A percentile compares a stretch with the other conserved stretches of the same genome.
These are phyloP conservation scores for Agrilus planipennis DNA, from an alignment of 1,140 invertebrate genomes.

Conservation along the genomic window DNA sequence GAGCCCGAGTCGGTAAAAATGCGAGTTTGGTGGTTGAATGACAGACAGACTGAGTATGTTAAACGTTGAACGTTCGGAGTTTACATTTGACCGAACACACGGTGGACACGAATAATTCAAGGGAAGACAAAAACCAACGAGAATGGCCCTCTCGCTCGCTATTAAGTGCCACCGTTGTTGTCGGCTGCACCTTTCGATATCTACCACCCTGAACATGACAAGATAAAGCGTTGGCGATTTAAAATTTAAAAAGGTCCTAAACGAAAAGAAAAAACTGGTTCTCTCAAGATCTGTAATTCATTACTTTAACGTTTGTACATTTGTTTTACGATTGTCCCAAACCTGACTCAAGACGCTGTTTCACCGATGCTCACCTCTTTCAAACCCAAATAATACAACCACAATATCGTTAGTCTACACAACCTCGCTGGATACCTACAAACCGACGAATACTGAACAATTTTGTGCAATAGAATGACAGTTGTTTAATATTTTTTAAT, in stretches of 20 bases:
- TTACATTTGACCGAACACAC: conserved; percentile 28
- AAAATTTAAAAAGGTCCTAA: conserved; percentile 5
- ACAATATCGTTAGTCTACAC: no score
- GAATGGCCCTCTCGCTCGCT: conserved; percentile 22
- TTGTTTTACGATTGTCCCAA: no score
- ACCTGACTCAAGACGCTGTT: no score
- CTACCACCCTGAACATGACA: conserved; percentile 24
- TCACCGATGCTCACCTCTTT: no score
- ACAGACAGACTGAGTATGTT: conserved; percentile 28
- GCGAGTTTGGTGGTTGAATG: conserved; percentile 21
- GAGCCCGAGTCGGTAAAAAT: conserved; percentile 30
- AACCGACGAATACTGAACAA: no score
- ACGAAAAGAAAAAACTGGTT: no score
- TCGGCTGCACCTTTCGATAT: conserved; percentile 23
- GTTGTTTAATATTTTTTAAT: no score
- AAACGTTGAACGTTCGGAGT: conserved; percentile 23
- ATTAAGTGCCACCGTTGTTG: conserved; percentile 27
- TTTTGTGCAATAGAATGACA: no score
- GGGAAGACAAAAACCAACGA: conserved; percentile 25
- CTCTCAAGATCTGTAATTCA: no score
- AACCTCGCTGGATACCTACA: no score
- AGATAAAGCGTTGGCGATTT: conserved; percentile 11
- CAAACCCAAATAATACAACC: no score
- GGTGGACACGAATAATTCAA: conserved; percentile 28
- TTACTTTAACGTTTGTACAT: no score